These are phyloP conservation scores for Pteronotus mesoamericanus DNA, from an alignment of 2,797 vertebrate species.

Conservation along the genomic window DNA sequence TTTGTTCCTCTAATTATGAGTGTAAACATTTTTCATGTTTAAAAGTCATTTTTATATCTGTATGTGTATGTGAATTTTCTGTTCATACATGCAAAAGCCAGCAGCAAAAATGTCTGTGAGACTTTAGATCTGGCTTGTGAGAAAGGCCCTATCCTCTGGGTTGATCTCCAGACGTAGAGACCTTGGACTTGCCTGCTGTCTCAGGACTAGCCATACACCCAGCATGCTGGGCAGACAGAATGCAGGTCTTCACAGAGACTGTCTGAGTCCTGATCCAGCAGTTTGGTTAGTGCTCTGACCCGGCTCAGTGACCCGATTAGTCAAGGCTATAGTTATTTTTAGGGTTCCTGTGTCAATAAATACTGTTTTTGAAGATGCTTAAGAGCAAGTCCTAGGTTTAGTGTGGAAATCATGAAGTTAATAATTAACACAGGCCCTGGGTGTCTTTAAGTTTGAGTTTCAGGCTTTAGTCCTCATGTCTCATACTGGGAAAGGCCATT, in stretches of 20 bases:
- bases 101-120: not conserved
- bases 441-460: constrained; percentile 28
- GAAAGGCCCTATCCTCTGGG: not conserved
- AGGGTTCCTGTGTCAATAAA: constrained; percentile 43
- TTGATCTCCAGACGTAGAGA: not conserved
- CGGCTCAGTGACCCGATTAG: not conserved
- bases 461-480: not conserved
- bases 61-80: not conserved
- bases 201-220: not conserved
- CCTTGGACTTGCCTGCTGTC: not conserved
- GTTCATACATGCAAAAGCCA: not conserved
- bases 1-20: not conserved
- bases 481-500: constrained; percentile 38
- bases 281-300: not conserved
- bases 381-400: not conserved
- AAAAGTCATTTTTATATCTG: not conserved
- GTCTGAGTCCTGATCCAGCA: not conserved
- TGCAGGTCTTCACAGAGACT: not conserved
- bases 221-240: not conserved
- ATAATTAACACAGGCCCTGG: constrained; percentile 43
- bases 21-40: not conserved
- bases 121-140: not conserved
- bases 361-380: constrained; percentile 24
- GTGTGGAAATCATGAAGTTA: constrained; percentile 60
- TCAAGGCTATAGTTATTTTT: constrained; percentile 59